Evolutionary conservation across 2,888 invertebrate species (phyloP).

Genomic region (Monopis laevigella): DNA sequence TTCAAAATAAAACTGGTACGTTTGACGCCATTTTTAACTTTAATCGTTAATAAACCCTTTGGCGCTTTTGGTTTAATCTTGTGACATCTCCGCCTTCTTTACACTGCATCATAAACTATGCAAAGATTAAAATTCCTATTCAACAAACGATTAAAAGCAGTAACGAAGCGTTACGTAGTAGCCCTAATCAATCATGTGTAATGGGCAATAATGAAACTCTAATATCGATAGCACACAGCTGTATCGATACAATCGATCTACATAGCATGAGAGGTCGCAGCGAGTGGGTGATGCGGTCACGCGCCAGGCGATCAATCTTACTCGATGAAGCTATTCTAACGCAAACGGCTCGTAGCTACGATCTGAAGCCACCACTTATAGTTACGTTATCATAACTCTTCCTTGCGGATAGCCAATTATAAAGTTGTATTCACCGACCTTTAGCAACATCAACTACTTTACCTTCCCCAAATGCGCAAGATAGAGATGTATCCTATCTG

Average conservation of each 20-base stretch:
- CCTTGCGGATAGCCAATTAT: no score
- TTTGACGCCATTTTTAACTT: no score
- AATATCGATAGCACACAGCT: conserved; percentile 25
- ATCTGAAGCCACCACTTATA: conserved; percentile 6
- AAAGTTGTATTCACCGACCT: no score
- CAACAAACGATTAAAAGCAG: conserved; percentile 3
- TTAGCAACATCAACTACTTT: no score
- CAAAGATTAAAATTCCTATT: no score
- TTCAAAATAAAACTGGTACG: no score
- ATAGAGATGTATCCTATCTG: no score
- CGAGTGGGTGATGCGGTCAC: conserved; percentile 20
- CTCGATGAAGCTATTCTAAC: conserved; percentile 48
- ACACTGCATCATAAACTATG: no score
- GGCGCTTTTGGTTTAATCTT: no score
- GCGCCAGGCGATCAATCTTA: conserved; percentile 41
- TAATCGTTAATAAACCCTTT: no score
- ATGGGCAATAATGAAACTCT: conserved; percentile 30
- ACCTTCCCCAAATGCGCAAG: no score
- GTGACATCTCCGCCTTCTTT: no score
- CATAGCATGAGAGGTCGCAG: conserved; percentile 3
- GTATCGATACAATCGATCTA: conserved; percentile 23
- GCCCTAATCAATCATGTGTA: conserved; percentile 29
- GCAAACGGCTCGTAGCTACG: not conserved
- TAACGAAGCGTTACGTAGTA: conserved; percentile 7
- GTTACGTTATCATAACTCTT: conserved; percentile 8